Percentiles rank a stretch among this genome's conserved stretches.
Evolutionary conservation across 2,888 invertebrate genomes (phyloP).

Genomic region (Chouioia cunea): DNA sequence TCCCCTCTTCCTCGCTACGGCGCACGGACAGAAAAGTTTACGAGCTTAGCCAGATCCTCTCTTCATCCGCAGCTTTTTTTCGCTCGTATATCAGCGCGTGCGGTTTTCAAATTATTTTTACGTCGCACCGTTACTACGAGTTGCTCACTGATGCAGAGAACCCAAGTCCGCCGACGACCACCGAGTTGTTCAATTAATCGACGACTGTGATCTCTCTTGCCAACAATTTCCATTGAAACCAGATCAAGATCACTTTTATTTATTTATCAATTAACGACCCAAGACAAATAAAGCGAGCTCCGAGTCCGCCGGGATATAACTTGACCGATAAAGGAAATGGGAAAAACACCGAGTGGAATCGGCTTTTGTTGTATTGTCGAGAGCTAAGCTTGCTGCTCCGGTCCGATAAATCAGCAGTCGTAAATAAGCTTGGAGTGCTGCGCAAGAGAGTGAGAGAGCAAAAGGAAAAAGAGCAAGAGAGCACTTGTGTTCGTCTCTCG

Average conservation of each 20-base stretch:
- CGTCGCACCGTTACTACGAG: slow-evolving; percentile 58
- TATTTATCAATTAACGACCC: slow-evolving; percentile 42
- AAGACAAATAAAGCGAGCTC: slow-evolving; percentile 1
- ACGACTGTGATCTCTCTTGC: too few relatives aligned
- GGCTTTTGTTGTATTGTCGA: slow-evolving; percentile 58
- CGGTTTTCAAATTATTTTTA: slow-evolving; percentile 65
- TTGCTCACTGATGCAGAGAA: slow-evolving; percentile 39
- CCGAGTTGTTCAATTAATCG: slow-evolving; percentile 32
- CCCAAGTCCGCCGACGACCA: slow-evolving; percentile 42
- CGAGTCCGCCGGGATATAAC: too few relatives aligned
- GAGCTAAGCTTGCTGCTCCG: slow-evolving; percentile 57
- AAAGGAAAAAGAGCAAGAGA: too few relatives aligned
- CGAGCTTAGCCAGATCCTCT: slow-evolving; percentile 52
- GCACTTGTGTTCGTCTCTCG: too few relatives aligned
- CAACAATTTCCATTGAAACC: too few relatives aligned
- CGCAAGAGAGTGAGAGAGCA: background rate
- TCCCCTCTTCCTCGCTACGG: slow-evolving; percentile 32
- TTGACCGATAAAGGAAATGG: slow-evolving; percentile 24
- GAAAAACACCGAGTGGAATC: background rate
- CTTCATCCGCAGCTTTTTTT: slow-evolving; percentile 46
- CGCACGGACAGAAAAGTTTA: slow-evolving; percentile 64
- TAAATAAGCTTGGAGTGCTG: slow-evolving; percentile 59
- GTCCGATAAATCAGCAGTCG: slow-evolving; percentile 66
- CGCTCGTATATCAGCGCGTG: slow-evolving; percentile 63
- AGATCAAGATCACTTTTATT: too few relatives aligned